Conservation (phyloP, 2,888 invertebrate genomes). For the Synergus gifuensis region DNA sequence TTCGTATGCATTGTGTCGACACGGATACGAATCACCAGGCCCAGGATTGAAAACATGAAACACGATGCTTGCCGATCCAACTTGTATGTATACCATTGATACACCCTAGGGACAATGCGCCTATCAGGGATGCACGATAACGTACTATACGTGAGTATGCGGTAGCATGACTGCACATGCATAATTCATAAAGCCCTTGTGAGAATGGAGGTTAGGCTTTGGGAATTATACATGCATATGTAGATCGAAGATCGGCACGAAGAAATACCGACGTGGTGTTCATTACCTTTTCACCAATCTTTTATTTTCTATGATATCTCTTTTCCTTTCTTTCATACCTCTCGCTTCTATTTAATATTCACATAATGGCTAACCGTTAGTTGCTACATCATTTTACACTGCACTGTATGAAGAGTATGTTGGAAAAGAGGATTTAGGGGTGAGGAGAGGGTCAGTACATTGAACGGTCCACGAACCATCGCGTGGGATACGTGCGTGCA, state of each 20-base stretch:
- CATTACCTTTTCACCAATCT: slow-evolving; percentile 16
- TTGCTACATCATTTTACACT: slow-evolving; percentile 30
- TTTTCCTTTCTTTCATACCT: not conserved
- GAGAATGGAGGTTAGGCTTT: slow-evolving; percentile 63
- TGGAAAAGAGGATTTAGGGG: not conserved
- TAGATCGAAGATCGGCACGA: slow-evolving; percentile 61
- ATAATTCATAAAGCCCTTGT: slow-evolving; percentile 64
- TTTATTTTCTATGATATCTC: not conserved
- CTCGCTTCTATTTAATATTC: slow-evolving; percentile 25
- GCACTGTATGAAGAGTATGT: slow-evolving; percentile 15
- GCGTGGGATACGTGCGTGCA: slow-evolving; percentile 16
- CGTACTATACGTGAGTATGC: slow-evolving; percentile 53
- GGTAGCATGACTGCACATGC: slow-evolving; percentile 63
- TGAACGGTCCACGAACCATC: slow-evolving; percentile 34
- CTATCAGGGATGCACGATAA: slow-evolving; percentile 63
- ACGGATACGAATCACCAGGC: slow-evolving; percentile 38
- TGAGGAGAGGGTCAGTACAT: slow-evolving; percentile 8
- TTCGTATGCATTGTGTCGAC: slow-evolving; percentile 41
- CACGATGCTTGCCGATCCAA: slow-evolving; percentile 51
- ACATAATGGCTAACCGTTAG: slow-evolving; percentile 11
- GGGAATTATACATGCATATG: slow-evolving; percentile 67
- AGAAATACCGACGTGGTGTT: not conserved
- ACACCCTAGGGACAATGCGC: slow-evolving; percentile 54
- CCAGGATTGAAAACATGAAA: slow-evolving; percentile 53
- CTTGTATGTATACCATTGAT: slow-evolving; percentile 51